Base-by-base conservation (phyloP, 2,113 vertebrate genomes). In the Macquaria australasica region DNA sequence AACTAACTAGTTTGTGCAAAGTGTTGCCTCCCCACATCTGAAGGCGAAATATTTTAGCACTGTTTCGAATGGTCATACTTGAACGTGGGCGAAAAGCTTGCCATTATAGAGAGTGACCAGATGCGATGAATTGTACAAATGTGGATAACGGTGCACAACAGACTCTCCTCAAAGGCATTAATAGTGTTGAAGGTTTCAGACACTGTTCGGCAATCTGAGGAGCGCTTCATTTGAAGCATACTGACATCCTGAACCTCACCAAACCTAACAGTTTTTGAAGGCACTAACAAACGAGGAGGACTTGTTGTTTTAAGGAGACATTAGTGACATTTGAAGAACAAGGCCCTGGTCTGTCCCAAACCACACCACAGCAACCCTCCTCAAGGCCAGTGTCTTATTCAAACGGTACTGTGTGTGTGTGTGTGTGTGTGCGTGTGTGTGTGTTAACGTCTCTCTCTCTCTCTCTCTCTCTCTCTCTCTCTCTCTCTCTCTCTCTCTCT, bases 391-490 rank as follows among this genome's bases (percentile, higher is more conserved):
- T 77, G 34, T 79, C 78, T 82, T 70, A 76, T 80, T 87, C 69
- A 86, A 51, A 87, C 67, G 62, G 53, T 67, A 62, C 71, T 50
- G n/a, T 73, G 59, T 18, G 25, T 28, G 45, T 59, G 41, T 53
- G 78, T 25, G 45, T 55, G 8, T 72, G 43, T 50, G n/a, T 73
- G 59, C 11, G 25, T 50, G n/a, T 73, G 59, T 18, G 25, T 28
- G 45, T 59, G 41, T 53, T 59, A 48, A 28, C 18, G 18, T 34
- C 92, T 96, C 96, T 93, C 95, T 95, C 86, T 45, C 69, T 53
- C 77, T 63, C n/a, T n/a, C 74, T 97, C 97, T 96, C 97, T 97
- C 96, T 97, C 74, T 97, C 97, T 96, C 97, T 97, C 96, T 97
- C 74, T 97, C 97, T 96, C 97, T 97, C 96, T 34, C 92, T 96